Evolutionary conservation across 1,140 invertebrate genomes (phyloP).

Genomic region (Drosophila murphyi): DNA sequence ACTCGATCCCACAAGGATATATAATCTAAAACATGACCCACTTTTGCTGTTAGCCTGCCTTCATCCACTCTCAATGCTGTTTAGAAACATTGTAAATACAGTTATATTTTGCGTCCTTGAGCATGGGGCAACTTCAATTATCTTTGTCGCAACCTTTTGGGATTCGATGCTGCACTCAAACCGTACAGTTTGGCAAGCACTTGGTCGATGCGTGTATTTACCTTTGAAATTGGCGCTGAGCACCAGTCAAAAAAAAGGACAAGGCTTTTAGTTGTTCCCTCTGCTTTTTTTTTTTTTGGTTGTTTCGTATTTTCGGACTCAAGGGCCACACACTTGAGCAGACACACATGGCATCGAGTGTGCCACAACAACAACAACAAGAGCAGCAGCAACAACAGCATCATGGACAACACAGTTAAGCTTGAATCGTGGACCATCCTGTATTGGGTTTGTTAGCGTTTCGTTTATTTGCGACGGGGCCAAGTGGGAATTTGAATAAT

Average conservation of each 20-base stretch:
- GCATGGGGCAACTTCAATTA: slow-evolving; percentile 49
- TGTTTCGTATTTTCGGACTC: slow-evolving; percentile 47
- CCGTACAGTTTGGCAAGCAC: slow-evolving; percentile 69
- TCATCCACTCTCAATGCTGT: no score
- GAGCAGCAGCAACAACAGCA: not conserved
- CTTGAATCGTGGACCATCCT: slow-evolving; percentile 12
- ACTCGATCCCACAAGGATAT: no score
- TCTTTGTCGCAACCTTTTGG: slow-evolving; percentile 21
- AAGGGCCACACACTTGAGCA: slow-evolving; percentile 67
- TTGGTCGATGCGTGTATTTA: slow-evolving; percentile 58
- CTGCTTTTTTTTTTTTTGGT: not conserved
- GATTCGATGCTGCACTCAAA: slow-evolving; percentile 38
- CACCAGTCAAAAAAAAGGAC: slow-evolving; percentile 54
- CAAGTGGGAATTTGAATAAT: slow-evolving; percentile 70
- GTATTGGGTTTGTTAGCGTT: slow-evolving; percentile 40
- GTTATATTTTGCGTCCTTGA: not conserved
- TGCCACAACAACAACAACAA: slow-evolving; percentile 26
- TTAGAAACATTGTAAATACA: no score
- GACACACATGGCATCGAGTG: slow-evolving; percentile 65
- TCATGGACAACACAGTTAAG: not conserved
- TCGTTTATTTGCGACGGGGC: slow-evolving; percentile 51
- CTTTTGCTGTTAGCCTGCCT: no score
- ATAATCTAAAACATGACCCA: no score
- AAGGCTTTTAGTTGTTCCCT: slow-evolving; percentile 61
- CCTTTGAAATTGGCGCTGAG: slow-evolving; percentile 69